A percentile compares a stretch with the other conserved stretches of the same genome.
phyloP scores from a whole-genome alignment of 2,888 invertebrate genomes.

The Hypomecis punctinalis region DNA sequence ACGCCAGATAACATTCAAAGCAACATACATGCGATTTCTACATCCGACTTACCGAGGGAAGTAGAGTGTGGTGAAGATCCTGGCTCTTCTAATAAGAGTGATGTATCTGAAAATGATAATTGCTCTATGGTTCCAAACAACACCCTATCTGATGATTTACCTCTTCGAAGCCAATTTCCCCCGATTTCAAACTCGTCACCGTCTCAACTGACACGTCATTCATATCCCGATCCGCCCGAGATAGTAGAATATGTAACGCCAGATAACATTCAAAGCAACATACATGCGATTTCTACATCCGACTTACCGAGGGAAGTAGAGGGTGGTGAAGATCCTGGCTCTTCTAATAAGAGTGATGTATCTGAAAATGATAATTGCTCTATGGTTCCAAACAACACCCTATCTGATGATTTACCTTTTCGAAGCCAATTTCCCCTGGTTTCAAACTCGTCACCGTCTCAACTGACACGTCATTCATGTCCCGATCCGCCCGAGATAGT shows the following conservation, averaged over 20 bases:
- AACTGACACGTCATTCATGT: too few species aligned
- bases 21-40: not conserved
- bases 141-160: too few species aligned
- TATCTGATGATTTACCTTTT: too few species aligned
- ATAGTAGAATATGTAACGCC: not conserved
- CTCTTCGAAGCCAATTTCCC: too few species aligned
- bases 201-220: too few species aligned
- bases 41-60: not conserved
- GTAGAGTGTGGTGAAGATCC: not conserved
- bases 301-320: not conserved
- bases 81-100: not conserved
- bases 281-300: not conserved
- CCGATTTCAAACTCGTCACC: too few species aligned
- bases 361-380: not conserved
- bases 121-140: too few species aligned
- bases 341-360: not conserved
- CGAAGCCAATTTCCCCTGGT: too few species aligned
- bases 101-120: not conserved
- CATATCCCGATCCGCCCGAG: too few species aligned
- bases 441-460: too few species aligned
- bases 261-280: not conserved
- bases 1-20: not conserved
- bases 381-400: too few species aligned
- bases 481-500: too few species aligned
- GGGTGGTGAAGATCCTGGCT: not conserved